phyloP scores from a whole-genome alignment of 2,113 vertebrate species.

The Epinephelus cyanopodus region DNA sequence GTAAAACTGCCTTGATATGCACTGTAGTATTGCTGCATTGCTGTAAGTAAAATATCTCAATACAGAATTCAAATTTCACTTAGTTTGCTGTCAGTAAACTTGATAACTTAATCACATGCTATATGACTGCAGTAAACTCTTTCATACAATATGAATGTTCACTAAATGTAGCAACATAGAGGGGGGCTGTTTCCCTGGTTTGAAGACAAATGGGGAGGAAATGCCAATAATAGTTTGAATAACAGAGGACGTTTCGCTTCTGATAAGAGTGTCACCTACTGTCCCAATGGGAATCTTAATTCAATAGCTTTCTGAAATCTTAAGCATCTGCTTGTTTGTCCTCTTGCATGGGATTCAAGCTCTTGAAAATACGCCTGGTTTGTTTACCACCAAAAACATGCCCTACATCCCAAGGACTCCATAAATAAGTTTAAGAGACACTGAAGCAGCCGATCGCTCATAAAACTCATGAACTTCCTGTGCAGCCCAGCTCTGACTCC shows the following conservation, averaged over 20 bases:
- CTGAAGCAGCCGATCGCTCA: constrained; percentile 7
- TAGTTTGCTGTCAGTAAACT: background rate
- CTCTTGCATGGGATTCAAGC: background rate
- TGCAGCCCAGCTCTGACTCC: constrained; percentile 25
- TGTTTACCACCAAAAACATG: background rate
- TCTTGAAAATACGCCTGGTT: background rate
- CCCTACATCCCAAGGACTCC: background rate
- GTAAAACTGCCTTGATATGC: background rate
- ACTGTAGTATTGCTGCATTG: background rate
- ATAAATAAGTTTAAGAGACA: constrained; percentile 23
- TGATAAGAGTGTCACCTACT: background rate
- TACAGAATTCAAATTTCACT: background rate
- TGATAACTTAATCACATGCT: background rate
- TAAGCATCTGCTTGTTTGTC: background rate
- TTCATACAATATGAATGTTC: background rate
- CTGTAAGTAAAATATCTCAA: background rate
- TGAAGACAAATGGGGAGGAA: too few relatives aligned
- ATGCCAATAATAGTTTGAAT: background rate
- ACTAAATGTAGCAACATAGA: background rate
- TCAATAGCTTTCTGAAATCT: background rate
- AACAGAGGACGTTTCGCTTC: background rate
- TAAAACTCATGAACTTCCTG: constrained; percentile 32
- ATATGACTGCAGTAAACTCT: background rate
- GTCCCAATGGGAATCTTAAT: background rate
- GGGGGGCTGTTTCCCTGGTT: background rate